Base-by-base conservation (phyloP, 2,888 invertebrate species). In the Tillus elongatus region DNA sequence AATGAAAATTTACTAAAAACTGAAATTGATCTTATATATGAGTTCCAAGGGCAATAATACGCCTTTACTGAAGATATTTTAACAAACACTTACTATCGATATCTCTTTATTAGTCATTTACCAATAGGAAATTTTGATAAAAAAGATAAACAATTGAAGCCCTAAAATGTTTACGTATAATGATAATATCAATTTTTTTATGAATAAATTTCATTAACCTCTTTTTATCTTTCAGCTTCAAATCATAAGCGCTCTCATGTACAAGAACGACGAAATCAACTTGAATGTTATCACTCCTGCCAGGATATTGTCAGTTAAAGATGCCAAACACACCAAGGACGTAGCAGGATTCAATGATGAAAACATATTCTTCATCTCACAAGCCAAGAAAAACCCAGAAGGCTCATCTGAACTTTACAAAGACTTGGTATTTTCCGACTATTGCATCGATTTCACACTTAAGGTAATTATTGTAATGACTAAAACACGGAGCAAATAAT, bases 401-500 rank as follows among this genome's bases (percentile, higher is more conserved):
- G 76, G 76, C 30, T 69, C 68, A 4, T 54, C 71, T 4, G 70
- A 73, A 8, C 58, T 76, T 12, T 71, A 75, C 42, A 61, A 66
- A 12, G 74, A 77, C 2, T 56, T 85, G 1, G 61, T 66, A 11
- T 70, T 71, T 43, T 56, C 66, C 11, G 80, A 84, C 53, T 70
- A 74, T 50, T 88, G 87, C 61, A 70, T 77, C 19, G 75, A 77
- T 41, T 77, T 81, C 47, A 72, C 79, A 6, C 67, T 79, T 39
- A 63, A 68, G 38, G 79, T 82, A 52, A 73, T 73, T 68, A 33
- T 19, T n/a, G n/a, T n/a, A n/a, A n/a, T n/a, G n/a, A n/a, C n/a
- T n/a, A n/a, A n/a, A n/a, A n/a, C n/a, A n/a, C n/a, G n/a, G n/a
- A n/a, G n/a, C n/a, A n/a, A n/a, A n/a, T n/a, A n/a, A n/a, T n/a